Evolutionary conservation across 2,113 vertebrate genomes (phyloP).

Genomic region (Ctenodactylus gundi): DNA sequence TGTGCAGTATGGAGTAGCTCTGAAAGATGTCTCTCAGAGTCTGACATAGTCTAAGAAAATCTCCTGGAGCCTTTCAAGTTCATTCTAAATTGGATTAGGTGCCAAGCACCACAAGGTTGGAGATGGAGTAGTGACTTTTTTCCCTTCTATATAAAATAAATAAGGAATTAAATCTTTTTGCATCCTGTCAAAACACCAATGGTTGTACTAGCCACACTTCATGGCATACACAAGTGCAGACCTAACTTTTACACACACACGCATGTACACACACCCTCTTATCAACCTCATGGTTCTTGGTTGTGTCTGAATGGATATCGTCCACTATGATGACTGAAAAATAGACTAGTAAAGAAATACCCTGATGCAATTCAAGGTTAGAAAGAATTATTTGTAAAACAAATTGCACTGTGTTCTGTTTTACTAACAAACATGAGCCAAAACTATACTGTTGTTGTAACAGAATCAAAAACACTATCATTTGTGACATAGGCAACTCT

Average conservation of each 20-base stretch:
- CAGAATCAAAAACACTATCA: slow-evolving; percentile 17
- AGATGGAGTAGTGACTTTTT: not conserved
- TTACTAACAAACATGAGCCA: slow-evolving; percentile 35
- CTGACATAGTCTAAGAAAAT: not conserved
- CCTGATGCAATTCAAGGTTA: not conserved
- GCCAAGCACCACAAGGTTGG: not conserved
- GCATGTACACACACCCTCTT: not conserved
- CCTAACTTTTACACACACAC: not conserved
- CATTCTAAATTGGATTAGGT: not conserved
- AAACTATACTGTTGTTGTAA: slow-evolving; percentile 39
- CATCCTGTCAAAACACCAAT: not conserved
- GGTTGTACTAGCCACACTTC: not conserved
- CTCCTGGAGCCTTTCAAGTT: not conserved
- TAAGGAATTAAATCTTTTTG: not conserved
- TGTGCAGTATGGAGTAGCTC: not conserved
- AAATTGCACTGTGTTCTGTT: slow-evolving; percentile 14
- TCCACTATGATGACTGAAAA: not conserved
- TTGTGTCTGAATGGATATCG: not conserved
- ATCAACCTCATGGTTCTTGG: not conserved
- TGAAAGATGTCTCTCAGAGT: not conserved
- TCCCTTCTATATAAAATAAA: slow-evolving; percentile 14
- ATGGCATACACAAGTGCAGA: not conserved
- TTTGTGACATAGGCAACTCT: slow-evolving; percentile 26
- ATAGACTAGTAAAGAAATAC: not conserved
- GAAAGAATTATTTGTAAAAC: slow-evolving; percentile 24